These are phyloP conservation scores for Tethya wilhelma DNA, from an alignment of 37 sponge, comb jelly and placozoan species.

Conservation along the genomic window DNA sequence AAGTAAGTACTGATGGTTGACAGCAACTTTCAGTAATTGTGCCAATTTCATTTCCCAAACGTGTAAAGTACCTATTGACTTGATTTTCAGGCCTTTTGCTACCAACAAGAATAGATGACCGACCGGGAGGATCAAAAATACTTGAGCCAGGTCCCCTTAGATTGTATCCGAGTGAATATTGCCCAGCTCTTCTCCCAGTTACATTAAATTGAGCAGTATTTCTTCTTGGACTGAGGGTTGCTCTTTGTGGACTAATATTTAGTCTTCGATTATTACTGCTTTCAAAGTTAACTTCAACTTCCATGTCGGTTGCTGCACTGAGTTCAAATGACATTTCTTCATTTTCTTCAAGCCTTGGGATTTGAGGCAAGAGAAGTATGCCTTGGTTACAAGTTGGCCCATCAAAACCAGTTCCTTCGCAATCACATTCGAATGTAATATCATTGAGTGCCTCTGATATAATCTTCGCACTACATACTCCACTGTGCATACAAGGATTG, in stretches of 20 bases:
- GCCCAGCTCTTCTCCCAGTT: not conserved
- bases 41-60: not conserved
- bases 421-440: not conserved
- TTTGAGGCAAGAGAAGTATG: not conserved
- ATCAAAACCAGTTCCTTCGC: constrained; percentile 24
- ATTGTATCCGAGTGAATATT: not conserved
- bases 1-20: not conserved
- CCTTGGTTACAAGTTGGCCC: constrained; percentile 11
- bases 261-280: not conserved
- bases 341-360: not conserved
- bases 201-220: not conserved
- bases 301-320: constrained; percentile 18
- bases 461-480: not conserved
- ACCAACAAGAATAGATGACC: not conserved
- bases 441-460: not conserved
- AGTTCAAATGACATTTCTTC: not conserved
- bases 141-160: constrained; percentile 4
- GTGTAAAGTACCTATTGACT: constrained; percentile 2
- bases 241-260: not conserved
- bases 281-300: not conserved
- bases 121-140: not conserved
- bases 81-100: not conserved
- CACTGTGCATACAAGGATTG: constrained; percentile 25
- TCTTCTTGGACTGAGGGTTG: not conserved
- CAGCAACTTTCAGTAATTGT: constrained; percentile 15